Conservation (phyloP, 2,797 vertebrate genomes). For the Ambastaia sidthimunki region DNA sequence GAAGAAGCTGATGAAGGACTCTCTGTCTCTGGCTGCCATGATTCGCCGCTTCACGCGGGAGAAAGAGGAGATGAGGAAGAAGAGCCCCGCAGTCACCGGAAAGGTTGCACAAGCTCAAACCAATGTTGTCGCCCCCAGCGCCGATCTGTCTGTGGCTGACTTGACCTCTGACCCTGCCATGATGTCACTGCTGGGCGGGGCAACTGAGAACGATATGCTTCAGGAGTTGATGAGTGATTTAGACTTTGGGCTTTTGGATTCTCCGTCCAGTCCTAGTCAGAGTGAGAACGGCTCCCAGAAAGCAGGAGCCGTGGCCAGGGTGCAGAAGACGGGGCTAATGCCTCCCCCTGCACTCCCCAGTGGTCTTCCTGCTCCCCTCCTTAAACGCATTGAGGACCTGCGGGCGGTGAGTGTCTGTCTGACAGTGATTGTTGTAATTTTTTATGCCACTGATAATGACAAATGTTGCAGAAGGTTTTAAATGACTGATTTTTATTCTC, state of each 20-base stretch:
- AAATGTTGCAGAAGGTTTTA: no score
- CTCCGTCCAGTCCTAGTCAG: conserved; percentile 85
- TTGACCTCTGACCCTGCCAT: conserved; percentile 83
- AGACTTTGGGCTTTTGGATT: conserved; percentile 92
- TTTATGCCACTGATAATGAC: no score
- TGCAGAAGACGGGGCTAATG: conserved; percentile 74
- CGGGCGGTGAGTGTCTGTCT: conserved; percentile 82
- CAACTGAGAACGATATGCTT: conserved; percentile 88
- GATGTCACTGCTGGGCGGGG: conserved; percentile 89
- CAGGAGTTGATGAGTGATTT: conserved; percentile 94
- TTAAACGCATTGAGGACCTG: conserved; percentile 94
- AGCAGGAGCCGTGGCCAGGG: conserved; percentile 1
- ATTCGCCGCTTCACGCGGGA: conserved; percentile 92
- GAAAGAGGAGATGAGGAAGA: conserved; percentile 91
- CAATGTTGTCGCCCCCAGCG: conserved; percentile 63
- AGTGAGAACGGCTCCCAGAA: conserved; percentile 76
- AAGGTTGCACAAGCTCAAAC: conserved; percentile 51
- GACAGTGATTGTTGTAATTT: background rate
- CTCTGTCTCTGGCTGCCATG: conserved; percentile 92
- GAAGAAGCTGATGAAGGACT: conserved; percentile 96
- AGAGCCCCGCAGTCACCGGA: conserved; percentile 63
- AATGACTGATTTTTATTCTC: no score
- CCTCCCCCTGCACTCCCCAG: conserved; percentile 86
- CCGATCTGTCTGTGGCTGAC: conserved; percentile 71
- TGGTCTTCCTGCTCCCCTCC: conserved; percentile 88